Evolutionary conservation across 2,113 vertebrate genomes (phyloP), one percentile per base, ranked within the genome.

Genomic region (Coreoperca whiteheadi): DNA sequence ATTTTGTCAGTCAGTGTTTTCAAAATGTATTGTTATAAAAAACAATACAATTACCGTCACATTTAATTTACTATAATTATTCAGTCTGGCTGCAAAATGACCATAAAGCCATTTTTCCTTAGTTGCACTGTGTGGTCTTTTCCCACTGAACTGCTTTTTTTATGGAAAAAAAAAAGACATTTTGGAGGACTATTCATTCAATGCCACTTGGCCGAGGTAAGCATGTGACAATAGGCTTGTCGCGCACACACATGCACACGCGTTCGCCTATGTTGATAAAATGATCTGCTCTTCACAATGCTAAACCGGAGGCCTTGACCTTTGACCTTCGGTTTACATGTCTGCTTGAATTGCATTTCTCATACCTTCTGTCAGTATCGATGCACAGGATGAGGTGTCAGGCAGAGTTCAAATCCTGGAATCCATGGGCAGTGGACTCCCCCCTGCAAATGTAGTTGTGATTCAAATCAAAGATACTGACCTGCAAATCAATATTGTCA

Each of bases 181-280:
- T 82, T 57, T 79, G 51, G 60, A 79, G 66, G 61, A 68, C 2
- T 54, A 23, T 89, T 83, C 50, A 69, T 80, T 77, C 4, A 67
- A 11, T 11, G 30, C 43, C 50, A 56, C 41, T 59, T 65, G 50
- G 56, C 72, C 1, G 51, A 82, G 54, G 37, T 28, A 34, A 78
- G 39, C 43, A 15, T 34, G 54, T 1, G 0, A 79, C 84, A 86
- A 54, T 50, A 46, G 14, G 70, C 61, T 61, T 79, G 6, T 32
- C 16, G 23, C 54, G 41, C 28, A 2, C 60, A 65, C 63, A 65
- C 37, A 69, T 15, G 21, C 39, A 21, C 56, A 54, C 64, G 39
- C 20, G 43, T 2, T 46, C 16, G 43, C 43, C 11, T n/a, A 3
- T 60, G 39, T 41, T 72, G 32, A 67, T 54, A 16, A 74, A 82